Evolutionary conservation across 2,888 invertebrate genomes (phyloP).

Genomic region (Lasiommata megera): DNA sequence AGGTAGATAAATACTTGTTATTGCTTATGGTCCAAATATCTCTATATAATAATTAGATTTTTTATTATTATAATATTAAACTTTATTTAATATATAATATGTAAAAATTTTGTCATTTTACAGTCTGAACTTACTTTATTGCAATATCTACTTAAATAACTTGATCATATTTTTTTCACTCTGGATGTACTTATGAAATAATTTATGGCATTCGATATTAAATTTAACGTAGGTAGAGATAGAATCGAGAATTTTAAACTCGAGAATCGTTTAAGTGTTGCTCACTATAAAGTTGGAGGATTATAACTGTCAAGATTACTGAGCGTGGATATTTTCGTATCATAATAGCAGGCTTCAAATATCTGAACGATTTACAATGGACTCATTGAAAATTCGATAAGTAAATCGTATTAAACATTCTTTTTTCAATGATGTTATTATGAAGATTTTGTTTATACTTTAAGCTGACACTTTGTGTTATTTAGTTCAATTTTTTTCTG

Average conservation of each 20-base stretch:
- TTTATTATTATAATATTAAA: too few relatives aligned
- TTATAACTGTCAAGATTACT: slow-evolving; percentile 16
- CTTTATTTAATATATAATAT: too few relatives aligned
- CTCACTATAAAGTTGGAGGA: slow-evolving; percentile 26
- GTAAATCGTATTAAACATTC: neutral
- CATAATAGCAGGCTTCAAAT: slow-evolving; percentile 13
- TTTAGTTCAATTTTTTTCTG: too few relatives aligned
- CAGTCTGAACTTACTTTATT: too few relatives aligned
- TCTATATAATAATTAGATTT: too few relatives aligned
- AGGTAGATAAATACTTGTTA: too few relatives aligned
- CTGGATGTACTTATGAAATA: neutral
- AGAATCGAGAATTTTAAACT: neutral
- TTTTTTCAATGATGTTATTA: neutral
- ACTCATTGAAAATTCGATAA: slow-evolving; percentile 6
- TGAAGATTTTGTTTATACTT: neutral
- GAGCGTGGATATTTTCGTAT: slow-evolving; percentile 14
- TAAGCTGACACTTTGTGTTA: neutral
- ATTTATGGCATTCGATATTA: neutral
- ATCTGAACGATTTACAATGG: slow-evolving; percentile 15
- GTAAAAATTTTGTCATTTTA: too few relatives aligned
- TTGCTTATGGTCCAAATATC: too few relatives aligned
- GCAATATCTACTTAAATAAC: too few relatives aligned
- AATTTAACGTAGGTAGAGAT: neutral
- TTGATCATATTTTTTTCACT: neutral
- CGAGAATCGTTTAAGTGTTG: slow-evolving; percentile 20